Evolutionary conservation across 2,888 invertebrate genomes (phyloP).

Genomic region (Rhingia campestris): DNA sequence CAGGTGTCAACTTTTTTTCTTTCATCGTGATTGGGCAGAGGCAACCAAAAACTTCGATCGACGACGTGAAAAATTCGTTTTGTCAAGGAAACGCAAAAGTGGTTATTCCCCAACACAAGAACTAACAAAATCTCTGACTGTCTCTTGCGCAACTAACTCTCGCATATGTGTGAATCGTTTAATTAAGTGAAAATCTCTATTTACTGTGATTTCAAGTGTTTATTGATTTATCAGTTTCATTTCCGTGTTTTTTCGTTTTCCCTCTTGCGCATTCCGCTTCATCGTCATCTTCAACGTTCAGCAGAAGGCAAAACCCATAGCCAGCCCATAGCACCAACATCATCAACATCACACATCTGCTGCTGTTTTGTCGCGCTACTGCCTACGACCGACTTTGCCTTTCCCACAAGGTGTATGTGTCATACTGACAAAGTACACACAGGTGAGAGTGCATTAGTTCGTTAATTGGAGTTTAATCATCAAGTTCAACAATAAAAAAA

Average conservation of each 20-base stretch:
- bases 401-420: constrained; percentile 67
- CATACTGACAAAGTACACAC: constrained; percentile 56
- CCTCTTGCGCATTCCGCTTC: constrained; percentile 42
- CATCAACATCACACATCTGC: constrained; percentile 54
- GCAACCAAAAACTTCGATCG: constrained; percentile 59
- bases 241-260: constrained; percentile 59
- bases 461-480: constrained; percentile 70
- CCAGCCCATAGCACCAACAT: constrained; percentile 16
- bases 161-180: constrained; percentile 5
- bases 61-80: constrained; percentile 50
- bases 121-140: background rate
- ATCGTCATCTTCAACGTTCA: constrained; percentile 4
- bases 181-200: constrained; percentile 31
- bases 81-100: constrained; percentile 27
- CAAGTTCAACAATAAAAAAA: constrained; percentile 23
- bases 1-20: constrained; percentile 71
- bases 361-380: background rate
- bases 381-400: constrained; percentile 40
- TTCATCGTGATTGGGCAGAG: constrained; percentile 58
- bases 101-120: constrained; percentile 3
- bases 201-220: constrained; percentile 47
- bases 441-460: constrained; percentile 70
- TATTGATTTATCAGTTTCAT: constrained; percentile 63
- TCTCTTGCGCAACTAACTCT: background rate
- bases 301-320: background rate